Evolutionary conservation across 2,888 invertebrate species (phyloP), one percentile per base, ranked within the genome.

Genomic region (Meloe dianella): DNA sequence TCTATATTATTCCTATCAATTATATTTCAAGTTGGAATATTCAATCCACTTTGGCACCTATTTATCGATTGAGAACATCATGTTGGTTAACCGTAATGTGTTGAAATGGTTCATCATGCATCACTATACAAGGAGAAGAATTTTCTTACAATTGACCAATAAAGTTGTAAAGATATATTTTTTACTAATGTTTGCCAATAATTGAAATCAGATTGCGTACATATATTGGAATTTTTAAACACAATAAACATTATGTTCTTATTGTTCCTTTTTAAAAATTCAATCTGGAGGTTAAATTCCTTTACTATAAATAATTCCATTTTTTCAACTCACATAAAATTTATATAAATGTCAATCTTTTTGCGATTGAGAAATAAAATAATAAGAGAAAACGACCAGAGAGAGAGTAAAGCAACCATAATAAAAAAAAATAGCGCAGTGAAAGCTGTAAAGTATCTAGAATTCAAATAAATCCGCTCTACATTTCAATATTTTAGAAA

Each of bases 251-350:
- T 20, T 2, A 22, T 47, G 2, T 3, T 47, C 47, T 1, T 41
- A n/a, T n/a, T 17, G 41, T n/a, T 41, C 41, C n/a, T 17, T 41
- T 17, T 8, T 6, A 35, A 4, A n/a, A n/a, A 41, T 17, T 17
- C n/a, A 41, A 41, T 41, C n/a, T 41, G n/a, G n/a, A 41, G 41
- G 41, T 7, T 41, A 41, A 41, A 41, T 41, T 41, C 41, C 41
- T n/a, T 7, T n/a, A 38, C 38, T 38, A 38, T 9, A 47, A 47
- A 47, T 17, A n/a, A n/a, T n/a, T 47, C 47, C 8, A 47, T 17
- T 20, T 9, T 20, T 47, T 22, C 20, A 47, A 20, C n/a, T 47
- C 8, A 22, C 20, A 20, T 47, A 47, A 20, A 47, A 47, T n/a
- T n/a, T n/a, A n/a, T n/a, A n/a, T 47, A 20, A 6, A 47, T 47